phyloP scores from a whole-genome alignment of 2,888 invertebrate species.

The Eustalomyia histrio region DNA sequence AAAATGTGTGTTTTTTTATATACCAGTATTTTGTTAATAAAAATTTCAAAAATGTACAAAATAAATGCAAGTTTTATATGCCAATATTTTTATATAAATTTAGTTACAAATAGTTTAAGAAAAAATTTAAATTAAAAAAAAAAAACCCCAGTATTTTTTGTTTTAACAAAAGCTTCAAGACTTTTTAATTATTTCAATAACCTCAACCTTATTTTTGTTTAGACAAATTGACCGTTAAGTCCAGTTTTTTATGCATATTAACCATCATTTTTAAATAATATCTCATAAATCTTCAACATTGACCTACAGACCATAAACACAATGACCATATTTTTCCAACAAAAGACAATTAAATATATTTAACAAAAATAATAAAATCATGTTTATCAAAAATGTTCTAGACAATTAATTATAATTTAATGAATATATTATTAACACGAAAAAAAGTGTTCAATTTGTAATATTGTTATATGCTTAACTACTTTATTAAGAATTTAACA shows the following conservation, averaged over 20 bases:
- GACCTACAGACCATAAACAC: slow-evolving; percentile 30
- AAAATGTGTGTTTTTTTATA: too few relatives aligned
- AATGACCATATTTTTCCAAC: not conserved
- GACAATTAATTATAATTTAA: slow-evolving; percentile 28
- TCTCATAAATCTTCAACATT: slow-evolving; percentile 19
- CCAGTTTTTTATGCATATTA: not conserved
- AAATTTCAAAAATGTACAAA: too few relatives aligned
- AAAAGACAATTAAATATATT: not conserved
- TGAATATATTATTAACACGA: slow-evolving; percentile 1
- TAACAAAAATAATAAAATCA: slow-evolving; percentile 8
- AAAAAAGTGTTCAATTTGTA: slow-evolving; percentile 1
- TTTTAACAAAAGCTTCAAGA: too few relatives aligned
- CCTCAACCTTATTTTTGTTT: not conserved
- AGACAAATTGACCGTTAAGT: not conserved
- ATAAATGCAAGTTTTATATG: too few relatives aligned
- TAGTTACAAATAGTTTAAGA: too few relatives aligned
- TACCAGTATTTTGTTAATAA: too few relatives aligned
- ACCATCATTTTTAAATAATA: not conserved
- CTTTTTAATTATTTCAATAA: too few relatives aligned
- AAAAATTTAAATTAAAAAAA: too few relatives aligned
- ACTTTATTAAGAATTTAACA: slow-evolving; percentile 5
- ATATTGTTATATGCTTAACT: slow-evolving; percentile 1
- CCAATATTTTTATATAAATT: too few relatives aligned
- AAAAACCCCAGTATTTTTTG: too few relatives aligned
- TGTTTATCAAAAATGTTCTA: slow-evolving; percentile 14